These are phyloP conservation scores for Sceloporus undulatus DNA, from an alignment of 2,113 vertebrate genomes.

Conservation along the genomic window DNA sequence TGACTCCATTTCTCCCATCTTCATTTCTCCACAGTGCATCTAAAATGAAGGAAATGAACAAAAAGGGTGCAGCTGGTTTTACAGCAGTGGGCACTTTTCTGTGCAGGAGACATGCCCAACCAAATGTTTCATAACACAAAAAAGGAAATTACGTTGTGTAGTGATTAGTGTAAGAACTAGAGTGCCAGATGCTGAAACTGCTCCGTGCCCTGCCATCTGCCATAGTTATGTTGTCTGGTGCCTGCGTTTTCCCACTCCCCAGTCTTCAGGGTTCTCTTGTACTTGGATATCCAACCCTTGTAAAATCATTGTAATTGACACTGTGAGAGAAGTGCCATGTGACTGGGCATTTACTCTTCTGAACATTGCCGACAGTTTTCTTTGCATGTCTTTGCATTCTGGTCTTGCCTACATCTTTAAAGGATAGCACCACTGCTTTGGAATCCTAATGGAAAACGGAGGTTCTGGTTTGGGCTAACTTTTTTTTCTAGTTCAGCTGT, in stretches of 20 bases:
- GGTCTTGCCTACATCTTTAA: conserved; percentile 18
- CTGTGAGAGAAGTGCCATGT: not conserved
- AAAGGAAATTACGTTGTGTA: not conserved
- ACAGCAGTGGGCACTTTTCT: not conserved
- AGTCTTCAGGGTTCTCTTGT: not conserved
- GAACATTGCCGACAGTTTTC: not conserved
- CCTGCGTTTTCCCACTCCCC: no score
- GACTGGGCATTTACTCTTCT: not conserved
- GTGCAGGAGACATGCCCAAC: not conserved
- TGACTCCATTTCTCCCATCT: not conserved
- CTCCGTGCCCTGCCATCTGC: no score
- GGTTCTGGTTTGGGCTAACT: conserved; percentile 65
- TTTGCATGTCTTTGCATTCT: not conserved
- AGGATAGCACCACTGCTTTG: conserved; percentile 32
- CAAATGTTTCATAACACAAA: not conserved
- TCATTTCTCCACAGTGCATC: not conserved
- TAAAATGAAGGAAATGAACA: not conserved
- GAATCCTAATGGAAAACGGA: conserved; percentile 57
- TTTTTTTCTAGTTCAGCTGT: conserved; percentile 82
- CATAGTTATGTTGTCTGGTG: not conserved
- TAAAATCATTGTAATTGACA: not conserved
- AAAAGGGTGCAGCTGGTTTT: not conserved
- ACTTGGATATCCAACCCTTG: not conserved
- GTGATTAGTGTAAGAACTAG: not conserved
- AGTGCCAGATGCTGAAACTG: no score